Evolutionary conservation across 64 coral and sea anemone genomes (phyloP), one percentile per base, ranked within the genome.

Genomic region (Montipora foliosa): DNA sequence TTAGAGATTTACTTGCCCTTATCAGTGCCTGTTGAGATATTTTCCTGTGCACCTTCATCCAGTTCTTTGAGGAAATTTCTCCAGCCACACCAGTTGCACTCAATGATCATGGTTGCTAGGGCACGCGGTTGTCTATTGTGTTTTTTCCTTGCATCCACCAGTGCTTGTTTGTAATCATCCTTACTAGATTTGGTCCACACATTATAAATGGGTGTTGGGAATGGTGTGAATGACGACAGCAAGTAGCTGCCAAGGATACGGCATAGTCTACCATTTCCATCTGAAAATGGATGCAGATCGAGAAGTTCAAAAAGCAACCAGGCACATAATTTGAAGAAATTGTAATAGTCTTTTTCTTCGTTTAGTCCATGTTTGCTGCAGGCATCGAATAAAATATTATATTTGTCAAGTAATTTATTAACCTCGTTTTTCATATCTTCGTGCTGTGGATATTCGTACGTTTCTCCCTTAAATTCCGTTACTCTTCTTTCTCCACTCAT

Each of bases 211-310:
- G 93, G 93, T 4, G 93, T 89, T 16, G 93, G 90, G 25, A 98
- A 98, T 4, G 96, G 96, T 1, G 90, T 90, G 47, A 75, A 87
- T 6, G 59, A 49, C 0, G 90, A 98, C 0, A 98, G 73, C 14
- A 61, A 7, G 59, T 98, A 98, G 55, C 93, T 90, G 74, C 79
- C 92, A 62, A 98, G 93, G 10, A 98, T 67, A 4, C 93, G 77
- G 69, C 90, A 92, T 6, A 98, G 77, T 76, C 96, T 90, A 10
- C 96, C 96, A 95, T 98, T 98, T 24, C 96, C 96, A 82, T 98
- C 90, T 44, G 66, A 47, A 87, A 98, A 98, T 46, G 96, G 96
- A 87, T 98, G 96, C 3, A 98, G 78, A 66, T 98, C 96, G 11
- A 98, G 67, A 55, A 97, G 79, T 78, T 97, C 95, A 69, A 94